Evolutionary conservation across 2,797 vertebrate species (phyloP), one percentile per base, ranked within the genome.

Genomic region (Phylloscopus collybita): DNA sequence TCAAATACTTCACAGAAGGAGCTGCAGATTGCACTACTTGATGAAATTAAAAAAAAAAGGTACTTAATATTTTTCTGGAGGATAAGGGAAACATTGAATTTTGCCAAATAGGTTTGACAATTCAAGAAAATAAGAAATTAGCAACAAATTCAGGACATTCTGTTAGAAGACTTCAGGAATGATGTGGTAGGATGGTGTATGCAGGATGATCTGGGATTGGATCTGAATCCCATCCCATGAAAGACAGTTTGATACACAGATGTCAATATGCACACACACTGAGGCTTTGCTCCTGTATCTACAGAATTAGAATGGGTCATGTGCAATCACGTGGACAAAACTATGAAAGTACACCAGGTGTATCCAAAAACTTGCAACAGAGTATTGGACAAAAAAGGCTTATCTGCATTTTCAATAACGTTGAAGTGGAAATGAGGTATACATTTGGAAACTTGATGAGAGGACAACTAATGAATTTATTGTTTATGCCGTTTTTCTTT

Each of bases 181-280:
- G 0, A 49, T 5, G 8, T 2, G 3, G 34, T 34, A 42, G 27
- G 13, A 74, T 15, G 7, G 29, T 3, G 5, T 13, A 60, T 1
- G 9, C 1, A 2, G 7, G 20, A 67, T 10, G 0, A 45, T 49
- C 42, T 73, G 16, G 25, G 34, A 59, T 0, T 49, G 27, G 7
- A 19, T 40, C 27, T 11, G 13, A 57, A 44, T 69, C 21, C 27
- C 45, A 70, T 9, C 2, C 40, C 49, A 42, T 11, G 15, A 56
- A 70, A 85, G 16, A 25, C 18, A 61, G 9, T 36, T 64, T 57
- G 51, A 54, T 30, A 80, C 3, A 32, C 1, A 26, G 6, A 30
- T 23, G 10, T 36, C 66, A 51, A 13, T 10, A 38, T 0, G 13
- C 17, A 71, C 26, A 61, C 29, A 65, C 32, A 61, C 5, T 2